Percentiles rank a stretch among this genome's conserved stretches.
phyloP scores from a whole-genome alignment of 2,797 vertebrate species.

The Hypotaenidia philippensis region DNA sequence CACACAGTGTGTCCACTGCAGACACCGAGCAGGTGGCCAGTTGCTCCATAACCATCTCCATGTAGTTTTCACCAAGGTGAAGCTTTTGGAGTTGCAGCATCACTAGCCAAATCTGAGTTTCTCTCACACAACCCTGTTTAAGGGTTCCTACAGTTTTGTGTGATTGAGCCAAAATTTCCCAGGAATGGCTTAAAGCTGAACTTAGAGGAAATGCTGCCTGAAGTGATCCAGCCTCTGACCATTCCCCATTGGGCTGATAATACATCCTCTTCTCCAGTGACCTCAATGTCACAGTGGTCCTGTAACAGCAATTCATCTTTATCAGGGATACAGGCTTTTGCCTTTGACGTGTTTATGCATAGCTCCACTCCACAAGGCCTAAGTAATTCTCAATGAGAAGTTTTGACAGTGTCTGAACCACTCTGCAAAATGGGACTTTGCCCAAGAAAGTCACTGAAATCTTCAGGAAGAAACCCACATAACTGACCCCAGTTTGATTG shows the following conservation, averaged over 20 bases:
- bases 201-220: neutral
- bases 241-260: neutral
- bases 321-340: neutral
- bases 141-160: neutral
- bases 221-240: neutral
- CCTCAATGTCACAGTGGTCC: neutral
- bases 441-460: neutral
- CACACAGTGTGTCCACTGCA: rapidly evolving
- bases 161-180: neutral
- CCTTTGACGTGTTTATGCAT: neutral
- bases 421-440: neutral
- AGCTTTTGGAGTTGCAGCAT: neutral
- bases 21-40: neutral
- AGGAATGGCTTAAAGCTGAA: neutral
- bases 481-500: neutral
- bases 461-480: neutral
- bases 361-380: neutral
- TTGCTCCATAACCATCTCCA: rapidly evolving
- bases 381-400: neutral
- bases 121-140: neutral
- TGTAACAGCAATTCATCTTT: neutral
- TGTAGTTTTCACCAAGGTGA: neutral
- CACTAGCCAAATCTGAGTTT: rapidly evolving
- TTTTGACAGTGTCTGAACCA: neutral
- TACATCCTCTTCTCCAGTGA: neutral